These are phyloP conservation scores for Benitochromis conjunctus DNA, from an alignment of 2,113 vertebrate species.

Conservation along the genomic window DNA sequence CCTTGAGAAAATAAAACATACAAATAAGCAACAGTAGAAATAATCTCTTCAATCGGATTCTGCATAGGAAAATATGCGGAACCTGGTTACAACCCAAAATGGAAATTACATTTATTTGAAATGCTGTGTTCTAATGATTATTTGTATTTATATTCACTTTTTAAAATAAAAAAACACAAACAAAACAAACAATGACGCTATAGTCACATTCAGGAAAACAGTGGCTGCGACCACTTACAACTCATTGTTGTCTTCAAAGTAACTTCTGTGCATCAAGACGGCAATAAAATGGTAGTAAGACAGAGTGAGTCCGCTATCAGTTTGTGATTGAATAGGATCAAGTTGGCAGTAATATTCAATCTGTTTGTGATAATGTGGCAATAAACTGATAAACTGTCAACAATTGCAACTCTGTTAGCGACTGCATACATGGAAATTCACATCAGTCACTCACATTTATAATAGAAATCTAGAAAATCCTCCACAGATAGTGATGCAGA, in stretches of 20 bases:
- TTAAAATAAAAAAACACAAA: neutral
- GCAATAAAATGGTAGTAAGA: neutral
- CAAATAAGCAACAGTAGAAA: too few relatives aligned
- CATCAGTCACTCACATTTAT: accelerated
- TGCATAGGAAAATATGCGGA: neutral
- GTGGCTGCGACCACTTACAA: neutral
- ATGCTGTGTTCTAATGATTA: neutral
- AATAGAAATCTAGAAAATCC: accelerated
- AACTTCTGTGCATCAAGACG: accelerated
- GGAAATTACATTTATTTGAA: neutral
- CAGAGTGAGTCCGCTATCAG: neutral
- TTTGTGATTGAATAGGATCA: neutral
- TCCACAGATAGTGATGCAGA: neutral
- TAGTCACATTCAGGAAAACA: neutral
- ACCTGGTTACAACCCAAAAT: neutral
- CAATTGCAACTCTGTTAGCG: neutral
- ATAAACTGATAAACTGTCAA: neutral
- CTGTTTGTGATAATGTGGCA: neutral
- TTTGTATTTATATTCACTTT: neutral
- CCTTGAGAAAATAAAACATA: too few relatives aligned
- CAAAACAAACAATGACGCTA: neutral
- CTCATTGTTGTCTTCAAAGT: neutral
- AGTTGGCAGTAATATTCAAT: neutral
- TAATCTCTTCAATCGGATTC: neutral
- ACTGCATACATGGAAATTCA: accelerated